Percentiles rank a stretch among this genome's conserved stretches.
These are phyloP conservation scores for Tethea ocularis DNA, from an alignment of 2,888 invertebrate species.

Conservation along the genomic window DNA sequence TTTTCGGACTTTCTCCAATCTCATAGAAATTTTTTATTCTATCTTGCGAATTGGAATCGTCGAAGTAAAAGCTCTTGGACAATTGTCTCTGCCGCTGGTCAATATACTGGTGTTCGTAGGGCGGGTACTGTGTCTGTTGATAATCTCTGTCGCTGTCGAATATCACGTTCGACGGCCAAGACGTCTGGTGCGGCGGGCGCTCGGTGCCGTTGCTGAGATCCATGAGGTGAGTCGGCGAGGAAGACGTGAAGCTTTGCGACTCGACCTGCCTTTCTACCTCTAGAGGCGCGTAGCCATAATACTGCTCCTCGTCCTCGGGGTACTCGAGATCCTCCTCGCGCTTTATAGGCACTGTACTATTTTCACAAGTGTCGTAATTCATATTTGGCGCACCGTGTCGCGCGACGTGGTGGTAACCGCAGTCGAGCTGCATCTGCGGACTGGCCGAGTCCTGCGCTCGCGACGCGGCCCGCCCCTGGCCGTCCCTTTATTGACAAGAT, in stretches of 20 bases:
- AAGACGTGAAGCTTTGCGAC: slow-evolving; percentile 58
- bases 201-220: slow-evolving; percentile 75
- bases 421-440: slow-evolving; percentile 57
- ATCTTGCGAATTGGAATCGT: slow-evolving; percentile 75
- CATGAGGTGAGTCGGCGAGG: slow-evolving; percentile 75
- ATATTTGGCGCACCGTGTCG: slow-evolving; percentile 49
- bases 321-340: slow-evolving; percentile 68
- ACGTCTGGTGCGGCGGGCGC: slow-evolving; percentile 51
- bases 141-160: slow-evolving; percentile 63
- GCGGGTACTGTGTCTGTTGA: slow-evolving; percentile 52
- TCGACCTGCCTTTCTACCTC: slow-evolving; percentile 63
- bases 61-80: slow-evolving; percentile 64
- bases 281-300: slow-evolving; percentile 67
- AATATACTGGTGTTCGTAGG: slow-evolving; percentile 59
- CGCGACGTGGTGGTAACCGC: slow-evolving; percentile 48
- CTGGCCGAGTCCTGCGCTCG: slow-evolving; percentile 55
- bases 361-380: slow-evolving; percentile 72
- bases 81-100: slow-evolving; percentile 64
- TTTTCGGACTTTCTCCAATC: slow-evolving; percentile 46
- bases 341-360: slow-evolving; percentile 66
- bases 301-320: slow-evolving; percentile 70
- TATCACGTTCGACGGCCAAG: slow-evolving; percentile 58
- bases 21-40: slow-evolving; percentile 59
- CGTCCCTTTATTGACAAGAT: slow-evolving; percentile 81
- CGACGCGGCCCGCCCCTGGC: slow-evolving; percentile 66